Evolutionary conservation across 1,140 invertebrate genomes (phyloP).

Genomic region (Bombus cullumanus): DNA sequence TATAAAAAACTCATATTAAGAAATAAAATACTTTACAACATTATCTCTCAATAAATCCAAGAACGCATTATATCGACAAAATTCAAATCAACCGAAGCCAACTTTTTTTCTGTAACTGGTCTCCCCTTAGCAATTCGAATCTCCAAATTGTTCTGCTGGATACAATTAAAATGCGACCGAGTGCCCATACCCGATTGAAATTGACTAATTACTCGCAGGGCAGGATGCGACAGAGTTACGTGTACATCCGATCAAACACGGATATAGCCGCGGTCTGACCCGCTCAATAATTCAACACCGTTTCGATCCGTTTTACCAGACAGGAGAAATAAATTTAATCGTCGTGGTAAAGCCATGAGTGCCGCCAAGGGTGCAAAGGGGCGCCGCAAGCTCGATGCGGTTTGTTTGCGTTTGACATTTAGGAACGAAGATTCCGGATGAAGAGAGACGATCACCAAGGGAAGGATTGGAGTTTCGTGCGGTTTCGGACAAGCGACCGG

Average conservation of each 20-base stretch:
- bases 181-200: background rate
- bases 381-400: background rate
- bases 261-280: conserved; percentile 1
- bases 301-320: conserved; percentile 26
- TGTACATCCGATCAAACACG: background rate
- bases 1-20: no score
- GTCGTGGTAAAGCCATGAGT: background rate
- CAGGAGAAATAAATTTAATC: conserved; percentile 16
- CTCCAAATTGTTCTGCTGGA: background rate
- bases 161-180: conserved; percentile 13
- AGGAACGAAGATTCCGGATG: background rate
- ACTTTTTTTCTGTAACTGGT: no score
- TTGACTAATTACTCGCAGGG: conserved; percentile 27
- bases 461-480: background rate
- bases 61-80: background rate
- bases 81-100: background rate
- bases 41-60: background rate
- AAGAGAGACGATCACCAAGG: background rate
- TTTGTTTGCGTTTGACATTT: conserved; percentile 27
- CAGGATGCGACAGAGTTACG: conserved; percentile 22
- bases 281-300: conserved; percentile 30
- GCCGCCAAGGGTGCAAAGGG: background rate
- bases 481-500: no score
- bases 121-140: no score
- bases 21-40: background rate